Base-by-base conservation (phyloP, 2,797 vertebrate species). In the Geotrypetes seraphini region DNA sequence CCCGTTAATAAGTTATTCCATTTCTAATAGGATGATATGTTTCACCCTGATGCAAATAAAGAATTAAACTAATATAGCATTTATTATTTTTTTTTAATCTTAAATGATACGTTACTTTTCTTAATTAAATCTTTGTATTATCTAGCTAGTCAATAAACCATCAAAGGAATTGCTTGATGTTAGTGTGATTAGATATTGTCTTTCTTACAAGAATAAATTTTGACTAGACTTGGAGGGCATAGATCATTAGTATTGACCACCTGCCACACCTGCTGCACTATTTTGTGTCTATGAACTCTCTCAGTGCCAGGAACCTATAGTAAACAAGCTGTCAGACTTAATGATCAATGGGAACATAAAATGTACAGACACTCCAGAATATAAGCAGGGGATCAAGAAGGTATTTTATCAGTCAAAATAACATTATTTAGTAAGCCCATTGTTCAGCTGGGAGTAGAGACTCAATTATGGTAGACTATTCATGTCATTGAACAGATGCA, bases 1-100 rank as follows among this genome's bases (percentile, higher is more conserved):
- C n/a, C n/a, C n/a, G n/a, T 43, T 51, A 44, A 43, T 41, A 44
- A 65, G 57, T 62, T 57, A 50, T 39, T 31, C 21, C 39, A 59
- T 70, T 60, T 8, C 19, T 10, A 26, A 47, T 30, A 39, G 20
- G 18, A 36, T 38, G 18, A 36, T 38, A 29, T 47, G 33, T 9
- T 37, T 43, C 18, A 23, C 8, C 7, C 13, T 36, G 42, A 41
- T 47, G 36, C 43, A 42, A 39, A 26, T 43, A 6, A 20, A 8
- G 19, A 16, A 9, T 5, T n/a, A 21, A 31, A 1, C 28, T 33
- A 27, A 39, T 19, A 41, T 28, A 46, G 38, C n/a, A n/a, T n/a
- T 3, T 29, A 44, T 28, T 36, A 36, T 48, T 16, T 14, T 28
- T 36, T 36, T 48, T 16, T 14, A 54, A 51, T 43, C 20, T 15